Percentiles rank a stretch among this genome's conserved stretches.
Evolutionary conservation across 35 echinoderm and acorn worm species (phyloP).

Genomic region (Holothuria glaberrima): DNA sequence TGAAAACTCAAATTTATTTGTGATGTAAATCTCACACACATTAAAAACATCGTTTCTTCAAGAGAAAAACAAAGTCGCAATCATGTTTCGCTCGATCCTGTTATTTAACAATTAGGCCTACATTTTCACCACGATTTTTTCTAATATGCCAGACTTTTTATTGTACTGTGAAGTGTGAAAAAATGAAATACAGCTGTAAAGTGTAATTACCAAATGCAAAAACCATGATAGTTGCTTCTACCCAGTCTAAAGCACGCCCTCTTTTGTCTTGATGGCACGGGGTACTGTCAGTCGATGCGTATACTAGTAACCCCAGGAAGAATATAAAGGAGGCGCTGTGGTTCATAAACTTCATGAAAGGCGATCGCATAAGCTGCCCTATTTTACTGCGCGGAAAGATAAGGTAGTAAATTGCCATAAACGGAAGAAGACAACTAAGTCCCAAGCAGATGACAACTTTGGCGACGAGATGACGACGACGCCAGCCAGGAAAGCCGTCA

Average conservation of each 20-base stretch:
- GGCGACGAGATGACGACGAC: constrained; percentile 66
- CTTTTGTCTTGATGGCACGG: neutral
- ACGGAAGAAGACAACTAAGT: constrained; percentile 74
- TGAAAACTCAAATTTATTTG: too few relatives aligned
- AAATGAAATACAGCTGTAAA: neutral
- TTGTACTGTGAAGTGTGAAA: too few relatives aligned
- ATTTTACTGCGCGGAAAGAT: constrained; percentile 80
- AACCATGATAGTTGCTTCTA: constrained; percentile 74
- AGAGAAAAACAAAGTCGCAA: neutral
- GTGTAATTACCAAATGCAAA: constrained; percentile 81
- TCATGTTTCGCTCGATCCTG: neutral
- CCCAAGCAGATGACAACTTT: constrained; percentile 78
- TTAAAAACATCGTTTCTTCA: too few relatives aligned
- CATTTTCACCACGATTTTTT: neutral
- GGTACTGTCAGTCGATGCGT: constrained; percentile 60
- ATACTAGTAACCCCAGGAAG: constrained; percentile 84
- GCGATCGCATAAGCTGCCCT: constrained; percentile 80
- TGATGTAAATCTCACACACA: too few relatives aligned
- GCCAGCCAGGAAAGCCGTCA: constrained; percentile 90
- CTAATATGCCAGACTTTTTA: too few relatives aligned
- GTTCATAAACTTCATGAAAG: constrained; percentile 99
- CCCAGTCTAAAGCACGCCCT: constrained; percentile 56
- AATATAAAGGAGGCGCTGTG: constrained; percentile 93
- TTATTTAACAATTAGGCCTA: neutral
- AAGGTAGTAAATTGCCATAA: constrained; percentile 90